Conservation (phyloP, 2,113 vertebrate genomes). For the Misgurnus anguillicaudatus region DNA sequence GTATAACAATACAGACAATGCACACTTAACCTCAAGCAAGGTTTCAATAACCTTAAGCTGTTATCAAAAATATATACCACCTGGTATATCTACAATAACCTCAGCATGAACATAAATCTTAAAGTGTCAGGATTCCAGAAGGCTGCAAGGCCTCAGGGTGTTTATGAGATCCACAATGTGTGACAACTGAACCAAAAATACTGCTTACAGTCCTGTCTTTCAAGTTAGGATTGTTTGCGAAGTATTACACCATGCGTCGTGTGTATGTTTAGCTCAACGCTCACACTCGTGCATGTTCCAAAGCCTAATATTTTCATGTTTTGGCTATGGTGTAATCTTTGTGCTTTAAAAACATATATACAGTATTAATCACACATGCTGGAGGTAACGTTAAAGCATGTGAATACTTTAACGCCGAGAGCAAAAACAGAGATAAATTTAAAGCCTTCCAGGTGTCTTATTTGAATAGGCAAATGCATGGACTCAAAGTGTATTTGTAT, state of each 20-base stretch:
- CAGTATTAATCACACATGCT: not conserved
- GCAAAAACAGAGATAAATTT: constrained; percentile 12
- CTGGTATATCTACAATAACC: not conserved
- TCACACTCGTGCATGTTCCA: not conserved
- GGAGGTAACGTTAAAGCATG: constrained; percentile 14
- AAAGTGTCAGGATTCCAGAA: not conserved
- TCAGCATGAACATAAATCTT: not conserved
- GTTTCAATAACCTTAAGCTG: not conserved
- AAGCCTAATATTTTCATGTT: not conserved
- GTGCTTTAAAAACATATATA: not conserved
- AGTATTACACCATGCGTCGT: not conserved
- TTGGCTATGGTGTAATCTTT: not conserved
- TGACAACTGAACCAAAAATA: not conserved
- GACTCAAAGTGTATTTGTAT: constrained; percentile 16
- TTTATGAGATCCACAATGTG: not conserved
- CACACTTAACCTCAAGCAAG: not conserved
- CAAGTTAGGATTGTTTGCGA: not conserved
- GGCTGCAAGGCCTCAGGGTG: not conserved
- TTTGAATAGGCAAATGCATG: constrained; percentile 52
- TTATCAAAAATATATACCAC: not conserved
- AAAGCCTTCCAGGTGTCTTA: constrained; percentile 23
- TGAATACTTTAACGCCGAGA: constrained; percentile 24
- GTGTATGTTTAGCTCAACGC: not conserved
- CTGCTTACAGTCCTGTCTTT: not conserved
- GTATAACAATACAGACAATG: not conserved